A percentile compares a stretch with the other conserved stretches of the same genome.
phyloP scores from a whole-genome alignment of 1,140 invertebrate species.

The Bombus cullumanus region DNA sequence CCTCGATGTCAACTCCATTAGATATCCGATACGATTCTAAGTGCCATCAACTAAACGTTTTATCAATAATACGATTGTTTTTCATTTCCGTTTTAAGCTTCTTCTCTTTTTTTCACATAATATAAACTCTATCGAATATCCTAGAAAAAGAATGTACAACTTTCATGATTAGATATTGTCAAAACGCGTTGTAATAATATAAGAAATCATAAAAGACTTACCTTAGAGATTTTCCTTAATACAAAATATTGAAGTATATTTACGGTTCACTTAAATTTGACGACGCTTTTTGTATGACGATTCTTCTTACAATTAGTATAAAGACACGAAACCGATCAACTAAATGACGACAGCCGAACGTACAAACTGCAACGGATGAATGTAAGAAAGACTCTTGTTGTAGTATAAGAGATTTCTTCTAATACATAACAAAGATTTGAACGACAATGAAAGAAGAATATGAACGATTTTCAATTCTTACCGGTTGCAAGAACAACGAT shows the following conservation, averaged over 20 bases:
- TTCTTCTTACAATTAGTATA: not conserved
- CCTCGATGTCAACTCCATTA: not conserved
- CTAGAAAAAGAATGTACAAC: constrained; percentile 7
- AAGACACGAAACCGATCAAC: not conserved
- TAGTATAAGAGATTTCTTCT: not conserved
- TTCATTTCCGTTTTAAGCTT: not conserved
- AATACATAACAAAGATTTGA: not conserved
- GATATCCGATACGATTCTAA: constrained; percentile 42
- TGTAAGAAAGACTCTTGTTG: not conserved
- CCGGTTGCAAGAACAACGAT: not conserved
- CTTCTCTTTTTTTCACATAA: not conserved
- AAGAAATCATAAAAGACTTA: not conserved
- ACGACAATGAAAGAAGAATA: not conserved
- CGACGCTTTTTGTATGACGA: too few species aligned
- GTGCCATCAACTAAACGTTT: not conserved
- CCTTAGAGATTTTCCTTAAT: not conserved
- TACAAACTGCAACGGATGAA: not conserved
- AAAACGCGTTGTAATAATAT: too few species aligned
- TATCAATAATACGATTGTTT: not conserved
- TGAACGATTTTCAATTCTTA: constrained; percentile 13
- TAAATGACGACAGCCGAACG: not conserved
- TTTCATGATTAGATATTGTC: too few species aligned
- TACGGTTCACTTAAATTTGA: not conserved
- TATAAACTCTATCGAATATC: too few species aligned
- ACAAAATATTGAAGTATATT: not conserved